A percentile compares a stretch with the other conserved stretches of the same genome.
These are phyloP conservation scores for Dicerorhinus sumatrensis DNA, from an alignment of 2,113 vertebrate species.

Conservation along the genomic window DNA sequence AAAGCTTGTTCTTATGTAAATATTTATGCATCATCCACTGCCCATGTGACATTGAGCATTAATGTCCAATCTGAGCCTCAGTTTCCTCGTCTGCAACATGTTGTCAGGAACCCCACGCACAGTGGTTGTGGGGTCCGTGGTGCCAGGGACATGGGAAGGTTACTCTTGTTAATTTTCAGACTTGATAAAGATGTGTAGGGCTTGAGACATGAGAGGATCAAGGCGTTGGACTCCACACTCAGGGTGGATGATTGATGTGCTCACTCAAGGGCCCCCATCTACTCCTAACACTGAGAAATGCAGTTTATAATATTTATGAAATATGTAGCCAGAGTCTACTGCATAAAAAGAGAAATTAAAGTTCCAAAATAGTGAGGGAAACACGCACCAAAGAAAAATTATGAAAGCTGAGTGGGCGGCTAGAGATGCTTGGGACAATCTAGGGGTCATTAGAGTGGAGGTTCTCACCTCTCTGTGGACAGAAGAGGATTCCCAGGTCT, in stretches of 20 bases:
- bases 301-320: neutral
- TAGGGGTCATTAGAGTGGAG: accelerated
- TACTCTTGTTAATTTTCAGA: neutral
- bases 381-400: no score
- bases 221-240: neutral
- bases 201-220: accelerated
- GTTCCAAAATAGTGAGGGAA: neutral
- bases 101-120: accelerated
- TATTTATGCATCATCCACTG: accelerated
- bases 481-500: no score
- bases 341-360: neutral
- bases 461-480: neutral
- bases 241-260: accelerated
- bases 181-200: neutral
- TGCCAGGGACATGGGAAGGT: neutral
- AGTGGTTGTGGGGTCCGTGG: no score
- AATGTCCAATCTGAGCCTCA: no score
- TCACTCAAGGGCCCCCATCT: neutral
- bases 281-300: accelerated
- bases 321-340: accelerated
- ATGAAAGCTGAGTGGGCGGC: accelerated
- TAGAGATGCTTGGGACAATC: accelerated
- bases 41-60: accelerated
- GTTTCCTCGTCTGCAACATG: neutral
- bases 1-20: neutral